Evolutionary conservation across 2,888 invertebrate species (phyloP).

Genomic region (Minunthozetes semirufus): DNA sequence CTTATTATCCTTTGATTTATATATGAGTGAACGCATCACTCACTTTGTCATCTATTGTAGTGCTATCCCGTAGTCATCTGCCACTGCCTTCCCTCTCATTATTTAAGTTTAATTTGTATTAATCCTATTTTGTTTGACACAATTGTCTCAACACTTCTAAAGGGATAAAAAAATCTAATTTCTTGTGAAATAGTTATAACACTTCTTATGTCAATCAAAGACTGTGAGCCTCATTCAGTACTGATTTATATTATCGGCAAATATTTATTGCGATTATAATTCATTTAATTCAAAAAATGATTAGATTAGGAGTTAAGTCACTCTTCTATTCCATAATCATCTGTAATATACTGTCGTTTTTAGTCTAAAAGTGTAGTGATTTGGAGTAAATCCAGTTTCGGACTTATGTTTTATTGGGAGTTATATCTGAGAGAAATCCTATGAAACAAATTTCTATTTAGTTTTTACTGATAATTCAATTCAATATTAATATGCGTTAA

Average conservation of each 20-base stretch:
- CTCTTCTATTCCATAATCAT: neutral
- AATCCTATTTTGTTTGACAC: neutral
- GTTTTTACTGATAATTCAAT: neutral
- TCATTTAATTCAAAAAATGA: neutral
- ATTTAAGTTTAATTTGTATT: neutral
- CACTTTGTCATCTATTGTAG: neutral
- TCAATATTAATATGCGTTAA: neutral
- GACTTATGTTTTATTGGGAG: neutral
- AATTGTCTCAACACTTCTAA: neutral
- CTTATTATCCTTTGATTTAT: neutral
- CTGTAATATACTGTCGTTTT: neutral
- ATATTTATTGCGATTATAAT: slow-evolving; percentile 23
- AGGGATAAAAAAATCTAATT: no score
- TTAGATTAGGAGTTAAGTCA: slow-evolving; percentile 20
- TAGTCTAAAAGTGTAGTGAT: neutral
- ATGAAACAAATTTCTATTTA: neutral
- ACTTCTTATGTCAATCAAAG: no score
- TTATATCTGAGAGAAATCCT: neutral
- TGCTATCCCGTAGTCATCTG: neutral
- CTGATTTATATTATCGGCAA: neutral
- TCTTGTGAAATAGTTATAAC: no score
- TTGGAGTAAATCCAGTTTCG: slow-evolving; percentile 12
- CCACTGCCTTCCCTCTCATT: neutral
- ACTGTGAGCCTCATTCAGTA: no score
- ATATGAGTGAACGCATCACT: neutral